These are phyloP conservation scores for Hymenopus coronatus DNA, from an alignment of 2,888 invertebrate species.

Conservation along the genomic window DNA sequence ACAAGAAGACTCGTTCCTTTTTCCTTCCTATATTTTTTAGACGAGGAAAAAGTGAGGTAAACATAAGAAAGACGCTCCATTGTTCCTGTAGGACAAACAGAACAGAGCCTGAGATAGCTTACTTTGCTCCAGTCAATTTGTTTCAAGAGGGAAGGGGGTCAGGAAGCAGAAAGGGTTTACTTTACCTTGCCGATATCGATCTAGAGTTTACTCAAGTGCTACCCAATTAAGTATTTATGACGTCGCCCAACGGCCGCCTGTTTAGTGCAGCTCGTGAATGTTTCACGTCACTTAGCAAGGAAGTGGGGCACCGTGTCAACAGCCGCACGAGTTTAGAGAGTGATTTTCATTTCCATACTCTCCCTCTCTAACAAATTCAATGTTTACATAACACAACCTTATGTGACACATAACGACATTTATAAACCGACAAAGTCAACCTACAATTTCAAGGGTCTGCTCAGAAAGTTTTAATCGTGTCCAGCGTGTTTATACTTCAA, in stretches of 20 bases:
- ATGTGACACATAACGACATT: too few species aligned
- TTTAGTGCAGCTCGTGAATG: not conserved
- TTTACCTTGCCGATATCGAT: not conserved
- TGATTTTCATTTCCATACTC: not conserved
- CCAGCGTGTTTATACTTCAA: too few species aligned
- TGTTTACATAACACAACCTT: not conserved
- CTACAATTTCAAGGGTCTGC: too few species aligned
- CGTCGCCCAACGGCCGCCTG: not conserved
- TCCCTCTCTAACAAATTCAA: not conserved
- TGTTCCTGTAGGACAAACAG: not conserved
- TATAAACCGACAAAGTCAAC: too few species aligned
- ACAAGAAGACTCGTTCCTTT: too few species aligned
- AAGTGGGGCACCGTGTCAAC: not conserved
- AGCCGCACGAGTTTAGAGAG: not conserved
- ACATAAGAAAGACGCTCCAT: not conserved
- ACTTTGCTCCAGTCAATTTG: not conserved
- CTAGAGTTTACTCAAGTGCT: not conserved
- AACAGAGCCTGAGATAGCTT: not conserved
- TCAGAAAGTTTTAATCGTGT: too few species aligned
- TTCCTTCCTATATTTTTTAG: not conserved
- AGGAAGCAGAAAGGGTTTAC: not conserved
- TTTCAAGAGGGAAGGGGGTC: not conserved
- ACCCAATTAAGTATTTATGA: not conserved
- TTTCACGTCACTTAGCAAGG: not conserved
- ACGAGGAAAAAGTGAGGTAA: not conserved